Conservation (phyloP, 92 coral and sea anemone genomes). For the Hydrozoanthus gracilis region DNA sequence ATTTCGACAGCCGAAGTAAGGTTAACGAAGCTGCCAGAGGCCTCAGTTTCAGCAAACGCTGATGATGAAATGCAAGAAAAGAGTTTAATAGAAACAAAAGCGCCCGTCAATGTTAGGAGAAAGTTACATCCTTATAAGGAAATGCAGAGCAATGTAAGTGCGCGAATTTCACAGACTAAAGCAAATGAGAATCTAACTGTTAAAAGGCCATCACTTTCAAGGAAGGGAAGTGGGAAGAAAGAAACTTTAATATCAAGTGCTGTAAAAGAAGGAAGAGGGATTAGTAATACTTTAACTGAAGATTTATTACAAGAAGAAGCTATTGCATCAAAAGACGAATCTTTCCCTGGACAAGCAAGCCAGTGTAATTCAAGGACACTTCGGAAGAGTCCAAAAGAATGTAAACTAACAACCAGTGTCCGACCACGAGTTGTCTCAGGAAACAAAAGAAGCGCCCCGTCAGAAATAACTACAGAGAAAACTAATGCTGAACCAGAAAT, state of each 20-base stretch:
- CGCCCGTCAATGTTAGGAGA: not conserved
- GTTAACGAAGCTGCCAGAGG: conserved; percentile 8
- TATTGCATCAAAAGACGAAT: not conserved
- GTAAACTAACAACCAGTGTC: not conserved
- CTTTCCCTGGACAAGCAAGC: not conserved
- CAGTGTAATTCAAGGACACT: not conserved
- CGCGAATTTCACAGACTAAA: not conserved
- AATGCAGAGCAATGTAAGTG: not conserved
- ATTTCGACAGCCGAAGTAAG: conserved; percentile 51
- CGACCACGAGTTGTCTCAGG: too few relatives aligned
- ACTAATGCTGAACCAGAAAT: not conserved
- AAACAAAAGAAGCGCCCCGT: not conserved
- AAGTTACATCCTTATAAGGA: not conserved
- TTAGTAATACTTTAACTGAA: not conserved
- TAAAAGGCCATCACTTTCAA: not conserved
- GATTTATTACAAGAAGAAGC: not conserved
- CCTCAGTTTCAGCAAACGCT: not conserved
- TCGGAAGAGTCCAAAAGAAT: not conserved
- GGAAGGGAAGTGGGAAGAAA: not conserved
- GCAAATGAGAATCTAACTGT: not conserved
- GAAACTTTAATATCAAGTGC: not conserved
- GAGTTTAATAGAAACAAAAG: not conserved
- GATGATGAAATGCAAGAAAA: conserved; percentile 8
- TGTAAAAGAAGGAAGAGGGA: not conserved
- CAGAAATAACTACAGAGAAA: not conserved